phyloP scores from a whole-genome alignment of 2,797 vertebrate species.

The Tachyglossus aculeatus region DNA sequence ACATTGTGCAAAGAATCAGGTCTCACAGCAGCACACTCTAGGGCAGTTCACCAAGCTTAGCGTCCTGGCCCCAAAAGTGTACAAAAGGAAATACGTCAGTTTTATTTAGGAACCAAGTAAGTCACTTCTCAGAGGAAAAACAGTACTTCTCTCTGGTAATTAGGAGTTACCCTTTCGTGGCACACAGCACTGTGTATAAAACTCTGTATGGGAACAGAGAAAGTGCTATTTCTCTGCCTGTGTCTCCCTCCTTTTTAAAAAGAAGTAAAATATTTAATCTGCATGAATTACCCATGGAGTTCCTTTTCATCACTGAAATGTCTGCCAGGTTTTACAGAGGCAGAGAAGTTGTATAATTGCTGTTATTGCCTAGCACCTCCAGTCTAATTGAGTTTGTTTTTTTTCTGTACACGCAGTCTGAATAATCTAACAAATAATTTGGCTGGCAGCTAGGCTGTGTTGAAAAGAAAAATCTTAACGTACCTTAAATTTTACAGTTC shows the following conservation, averaged over 20 bases:
- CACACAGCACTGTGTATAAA: constrained; percentile 27
- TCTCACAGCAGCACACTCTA: background rate
- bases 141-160: constrained; percentile 31
- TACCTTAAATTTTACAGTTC: constrained; percentile 38
- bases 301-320: constrained; percentile 31
- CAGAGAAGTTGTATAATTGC: constrained; percentile 44
- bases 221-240: background rate
- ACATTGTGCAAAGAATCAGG: constrained; percentile 8
- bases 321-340: constrained; percentile 29
- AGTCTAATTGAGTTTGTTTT: constrained; percentile 45
- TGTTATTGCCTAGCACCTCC: constrained; percentile 18
- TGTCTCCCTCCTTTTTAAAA: constrained; percentile 1
- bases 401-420: constrained; percentile 22
- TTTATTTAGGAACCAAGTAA: constrained; percentile 52
- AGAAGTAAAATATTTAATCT: constrained; percentile 32
- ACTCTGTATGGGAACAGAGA: constrained; percentile 14
- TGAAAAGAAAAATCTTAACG: background rate
- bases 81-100: constrained; percentile 34
- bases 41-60: constrained; percentile 18
- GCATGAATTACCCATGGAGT: constrained; percentile 21
- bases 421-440: constrained; percentile 50
- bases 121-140: constrained; percentile 35
- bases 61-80: constrained; percentile 20
- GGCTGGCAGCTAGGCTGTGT: constrained; percentile 9
- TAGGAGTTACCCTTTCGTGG: constrained; percentile 18